These are phyloP conservation scores for Sinonovacula constricta DNA, from an alignment of 1,140 invertebrate species.

Conservation along the genomic window DNA sequence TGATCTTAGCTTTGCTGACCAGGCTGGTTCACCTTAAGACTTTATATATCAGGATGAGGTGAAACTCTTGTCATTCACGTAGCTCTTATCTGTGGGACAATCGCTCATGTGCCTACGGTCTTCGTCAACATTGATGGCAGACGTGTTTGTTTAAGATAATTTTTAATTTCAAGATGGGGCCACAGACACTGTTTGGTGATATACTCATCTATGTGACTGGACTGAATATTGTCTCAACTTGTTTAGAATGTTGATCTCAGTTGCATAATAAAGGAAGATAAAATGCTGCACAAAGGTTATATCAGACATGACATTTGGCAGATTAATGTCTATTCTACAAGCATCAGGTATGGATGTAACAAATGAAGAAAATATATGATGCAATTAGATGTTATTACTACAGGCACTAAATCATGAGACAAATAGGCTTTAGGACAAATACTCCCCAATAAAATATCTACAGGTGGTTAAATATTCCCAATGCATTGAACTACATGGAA, in stretches of 20 bases:
- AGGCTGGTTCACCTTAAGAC: conserved; percentile 19
- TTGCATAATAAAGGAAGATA: conserved; percentile 1
- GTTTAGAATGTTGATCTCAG: neutral
- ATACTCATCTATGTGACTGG: neutral
- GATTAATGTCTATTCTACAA: neutral
- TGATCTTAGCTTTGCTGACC: conserved; percentile 25
- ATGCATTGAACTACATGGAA: too few species aligned
- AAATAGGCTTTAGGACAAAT: too few species aligned
- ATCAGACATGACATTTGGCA: neutral
- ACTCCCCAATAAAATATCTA: too few species aligned
- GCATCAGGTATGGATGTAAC: neutral
- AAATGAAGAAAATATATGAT: too few species aligned
- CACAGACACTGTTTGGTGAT: conserved; percentile 29
- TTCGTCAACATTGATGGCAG: conserved; percentile 36
- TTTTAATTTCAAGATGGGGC: conserved; percentile 14
- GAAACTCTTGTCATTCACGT: conserved; percentile 2
- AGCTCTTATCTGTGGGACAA: conserved; percentile 31
- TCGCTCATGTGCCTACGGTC: conserved; percentile 23
- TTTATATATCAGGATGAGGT: conserved; percentile 23
- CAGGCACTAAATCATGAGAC: too few species aligned
- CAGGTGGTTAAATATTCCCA: too few species aligned
- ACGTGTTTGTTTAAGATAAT: conserved; percentile 23
- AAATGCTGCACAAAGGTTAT: neutral
- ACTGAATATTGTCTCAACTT: neutral
- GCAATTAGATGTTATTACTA: too few species aligned